Evolutionary conservation across 2,888 invertebrate species (phyloP).

Genomic region (Odontomyia ornata): DNA sequence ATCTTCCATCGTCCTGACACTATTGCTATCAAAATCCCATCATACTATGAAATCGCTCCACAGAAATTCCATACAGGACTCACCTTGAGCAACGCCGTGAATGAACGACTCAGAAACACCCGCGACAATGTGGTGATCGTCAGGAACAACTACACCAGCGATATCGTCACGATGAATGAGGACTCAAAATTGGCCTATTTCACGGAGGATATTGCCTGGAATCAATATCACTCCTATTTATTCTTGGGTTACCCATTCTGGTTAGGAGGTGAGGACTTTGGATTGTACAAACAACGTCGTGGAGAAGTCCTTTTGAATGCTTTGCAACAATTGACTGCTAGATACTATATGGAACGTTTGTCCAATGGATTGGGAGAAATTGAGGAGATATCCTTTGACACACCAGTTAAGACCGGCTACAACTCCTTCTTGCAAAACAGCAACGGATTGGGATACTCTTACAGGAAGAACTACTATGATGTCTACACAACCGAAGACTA

Average conservation of each 20-base stretch:
- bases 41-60: conserved; percentile 81
- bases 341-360: conserved; percentile 80
- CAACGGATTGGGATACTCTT: conserved; percentile 74
- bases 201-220: conserved; percentile 73
- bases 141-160: conserved; percentile 67
- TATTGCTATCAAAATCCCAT: conserved; percentile 73
- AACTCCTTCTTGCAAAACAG: conserved; percentile 71
- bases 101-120: conserved; percentile 55
- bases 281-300: conserved; percentile 68
- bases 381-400: conserved; percentile 67
- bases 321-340: conserved; percentile 74
- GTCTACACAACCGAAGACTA: conserved; percentile 64
- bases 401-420: conserved; percentile 69
- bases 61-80: conserved; percentile 69
- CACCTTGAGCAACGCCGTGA: conserved; percentile 61
- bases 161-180: conserved; percentile 61
- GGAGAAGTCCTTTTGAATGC: conserved; percentile 73
- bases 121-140: conserved; percentile 54
- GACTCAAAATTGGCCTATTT: conserved; percentile 71
- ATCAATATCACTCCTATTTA: conserved; percentile 68
- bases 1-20: conserved; percentile 75
- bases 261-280: conserved; percentile 68
- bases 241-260: conserved; percentile 71
- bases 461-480: conserved; percentile 69
- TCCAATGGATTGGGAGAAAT: conserved; percentile 76